A percentile compares a stretch with the other conserved stretches of the same genome.
These are phyloP conservation scores for Sebastes hopkinsi DNA, from an alignment of 2,797 vertebrate species.

Conservation along the genomic window DNA sequence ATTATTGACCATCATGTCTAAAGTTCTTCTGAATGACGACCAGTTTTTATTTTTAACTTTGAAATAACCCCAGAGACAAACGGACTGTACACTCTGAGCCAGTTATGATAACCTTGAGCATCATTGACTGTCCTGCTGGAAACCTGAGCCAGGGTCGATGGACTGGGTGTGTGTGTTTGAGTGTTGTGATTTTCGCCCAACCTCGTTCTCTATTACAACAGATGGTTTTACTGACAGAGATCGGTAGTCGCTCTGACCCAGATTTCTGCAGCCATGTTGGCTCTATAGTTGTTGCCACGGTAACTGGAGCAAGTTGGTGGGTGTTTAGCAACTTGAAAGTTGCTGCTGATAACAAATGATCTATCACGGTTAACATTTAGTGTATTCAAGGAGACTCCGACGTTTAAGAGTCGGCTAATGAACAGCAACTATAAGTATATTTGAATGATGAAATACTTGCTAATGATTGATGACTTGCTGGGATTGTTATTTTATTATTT, in stretches of 20 bases:
- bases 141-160: slow-evolving; percentile 31
- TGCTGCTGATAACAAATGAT: slow-evolving; percentile 18
- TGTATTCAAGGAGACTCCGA: background rate
- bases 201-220: slow-evolving; percentile 45
- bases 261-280: slow-evolving; percentile 51
- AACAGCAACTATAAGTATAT: background rate
- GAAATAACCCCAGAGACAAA: background rate
- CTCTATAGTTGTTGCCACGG: slow-evolving; percentile 43
- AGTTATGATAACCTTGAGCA: slow-evolving; percentile 13
- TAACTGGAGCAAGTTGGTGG: slow-evolving; percentile 30
- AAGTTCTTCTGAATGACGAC: background rate
- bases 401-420: background rate
- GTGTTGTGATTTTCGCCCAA: background rate
- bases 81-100: background rate
- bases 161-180: background rate
- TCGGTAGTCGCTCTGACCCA: slow-evolving; percentile 58
- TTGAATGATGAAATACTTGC: background rate
- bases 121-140: slow-evolving; percentile 34
- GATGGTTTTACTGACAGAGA: slow-evolving; percentile 62
- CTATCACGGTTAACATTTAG: background rate
- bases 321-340: slow-evolving; percentile 18
- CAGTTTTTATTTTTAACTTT: background rate
- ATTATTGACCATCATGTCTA: background rate
- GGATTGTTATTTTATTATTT: background rate
- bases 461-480: background rate